These are phyloP conservation scores for Eutrigla gurnardus DNA, from an alignment of 2,797 vertebrate species.

Conservation along the genomic window DNA sequence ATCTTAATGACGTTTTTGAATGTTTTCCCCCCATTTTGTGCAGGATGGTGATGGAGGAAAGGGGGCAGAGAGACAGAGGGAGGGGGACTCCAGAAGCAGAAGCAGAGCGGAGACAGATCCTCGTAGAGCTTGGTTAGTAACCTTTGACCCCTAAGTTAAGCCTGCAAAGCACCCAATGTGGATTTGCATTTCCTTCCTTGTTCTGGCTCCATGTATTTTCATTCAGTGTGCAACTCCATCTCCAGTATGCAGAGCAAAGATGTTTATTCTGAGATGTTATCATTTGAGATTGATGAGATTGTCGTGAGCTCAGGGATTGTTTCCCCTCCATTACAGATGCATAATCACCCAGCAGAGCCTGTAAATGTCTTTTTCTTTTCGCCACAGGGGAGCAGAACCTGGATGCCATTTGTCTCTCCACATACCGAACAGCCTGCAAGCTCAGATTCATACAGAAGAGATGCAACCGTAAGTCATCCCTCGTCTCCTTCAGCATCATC, in stretches of 20 bases:
- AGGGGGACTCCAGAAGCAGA: constrained; percentile 35
- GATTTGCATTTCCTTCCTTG: background rate
- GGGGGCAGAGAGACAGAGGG: constrained; percentile 66
- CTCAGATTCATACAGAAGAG: constrained; percentile 94
- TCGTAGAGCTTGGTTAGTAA: constrained; percentile 94
- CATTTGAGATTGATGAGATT: background rate
- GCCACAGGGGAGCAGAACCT: constrained; percentile 90
- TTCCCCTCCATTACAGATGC: background rate
- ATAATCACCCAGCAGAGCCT: background rate
- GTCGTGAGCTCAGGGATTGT: background rate
- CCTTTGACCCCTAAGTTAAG: constrained; percentile 6
- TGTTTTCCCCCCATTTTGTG: constrained; percentile 11
- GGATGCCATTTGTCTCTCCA: constrained; percentile 92
- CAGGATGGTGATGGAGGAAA: constrained; percentile 82
- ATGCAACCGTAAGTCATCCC: constrained; percentile 91
- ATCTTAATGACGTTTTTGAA: background rate
- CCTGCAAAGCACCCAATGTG: background rate
- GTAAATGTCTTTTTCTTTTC: constrained; percentile 15
- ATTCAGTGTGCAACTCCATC: background rate
- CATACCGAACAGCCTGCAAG: constrained; percentile 95
- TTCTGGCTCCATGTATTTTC: background rate
- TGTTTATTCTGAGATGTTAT: background rate
- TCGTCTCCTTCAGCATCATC: background rate
- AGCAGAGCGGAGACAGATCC: constrained; percentile 90
- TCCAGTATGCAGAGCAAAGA: background rate